Conservation (phyloP, 2,797 vertebrate genomes). For the Synanceia verrucosa region DNA sequence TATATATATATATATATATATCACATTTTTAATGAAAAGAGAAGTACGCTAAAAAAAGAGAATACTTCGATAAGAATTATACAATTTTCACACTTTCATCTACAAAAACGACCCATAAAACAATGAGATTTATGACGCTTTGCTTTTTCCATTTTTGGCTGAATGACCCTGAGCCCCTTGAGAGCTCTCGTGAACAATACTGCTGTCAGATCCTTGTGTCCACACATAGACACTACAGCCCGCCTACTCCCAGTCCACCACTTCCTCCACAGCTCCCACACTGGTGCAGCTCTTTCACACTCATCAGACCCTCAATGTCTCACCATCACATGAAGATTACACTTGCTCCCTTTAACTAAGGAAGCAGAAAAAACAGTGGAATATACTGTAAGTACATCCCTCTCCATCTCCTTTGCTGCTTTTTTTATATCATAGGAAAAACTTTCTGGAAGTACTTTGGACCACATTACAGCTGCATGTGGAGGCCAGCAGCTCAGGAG, state of each 20-base stretch:
- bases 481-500: conserved; percentile 38
- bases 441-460: conserved; percentile 20
- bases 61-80: neutral
- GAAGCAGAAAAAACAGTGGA: conserved; percentile 13
- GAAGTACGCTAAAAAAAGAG: neutral
- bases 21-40: neutral
- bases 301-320: conserved; percentile 55
- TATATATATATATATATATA: too few species aligned
- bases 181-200: conserved; percentile 48
- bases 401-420: neutral
- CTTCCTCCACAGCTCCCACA: conserved; percentile 64
- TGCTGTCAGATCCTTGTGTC: conserved; percentile 52
- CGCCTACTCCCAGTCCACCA: conserved; percentile 56
- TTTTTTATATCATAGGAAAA: neutral
- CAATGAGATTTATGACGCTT: neutral
- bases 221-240: conserved; percentile 33
- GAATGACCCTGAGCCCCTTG: conserved; percentile 7
- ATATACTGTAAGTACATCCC: neutral
- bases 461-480: conserved; percentile 40
- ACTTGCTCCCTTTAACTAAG: conserved; percentile 14
- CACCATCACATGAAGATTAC: conserved; percentile 54
- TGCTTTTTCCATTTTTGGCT: conserved; percentile 9
- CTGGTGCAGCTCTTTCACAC: conserved; percentile 58
- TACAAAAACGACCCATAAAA: neutral
- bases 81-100: neutral